Percentiles rank a stretch among this genome's conserved stretches.
Conservation (phyloP, 2,888 invertebrate genomes). For the Dysmachus trigonus region DNA sequence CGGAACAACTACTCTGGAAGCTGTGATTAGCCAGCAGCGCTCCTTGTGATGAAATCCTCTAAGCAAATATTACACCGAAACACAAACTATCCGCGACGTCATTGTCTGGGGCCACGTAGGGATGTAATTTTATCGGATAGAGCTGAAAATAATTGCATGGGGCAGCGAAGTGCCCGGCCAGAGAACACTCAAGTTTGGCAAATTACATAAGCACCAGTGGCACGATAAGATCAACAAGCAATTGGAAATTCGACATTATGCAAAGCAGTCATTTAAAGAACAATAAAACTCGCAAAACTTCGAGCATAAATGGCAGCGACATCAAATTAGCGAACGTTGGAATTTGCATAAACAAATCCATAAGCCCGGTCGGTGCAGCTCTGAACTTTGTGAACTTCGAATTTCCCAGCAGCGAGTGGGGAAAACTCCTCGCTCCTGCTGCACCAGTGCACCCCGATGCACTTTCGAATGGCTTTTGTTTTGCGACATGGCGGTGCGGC, state of each 20-base stretch:
- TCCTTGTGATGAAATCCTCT: background rate
- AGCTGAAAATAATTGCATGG: background rate
- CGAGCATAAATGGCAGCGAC: conserved; percentile 46
- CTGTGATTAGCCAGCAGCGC: background rate
- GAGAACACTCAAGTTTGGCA: conserved; percentile 29
- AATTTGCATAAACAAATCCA: conserved; percentile 48
- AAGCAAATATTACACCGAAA: background rate
- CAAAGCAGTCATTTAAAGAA: conserved; percentile 35
- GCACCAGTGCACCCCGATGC: background rate
- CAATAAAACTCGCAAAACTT: conserved; percentile 31
- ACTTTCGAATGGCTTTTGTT: conserved; percentile 19
- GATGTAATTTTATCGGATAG: background rate
- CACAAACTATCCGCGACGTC: background rate
- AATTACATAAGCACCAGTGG: conserved; percentile 27
- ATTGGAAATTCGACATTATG: conserved; percentile 45
- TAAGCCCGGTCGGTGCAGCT: conserved; percentile 11
- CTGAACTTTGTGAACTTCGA: conserved; percentile 27
- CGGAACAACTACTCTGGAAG: background rate
- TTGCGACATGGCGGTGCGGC: background rate
- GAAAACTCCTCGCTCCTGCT: background rate
- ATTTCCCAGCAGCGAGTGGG: background rate
- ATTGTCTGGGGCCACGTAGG: background rate
- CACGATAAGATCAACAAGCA: conserved; percentile 43
- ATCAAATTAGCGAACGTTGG: conserved; percentile 47
- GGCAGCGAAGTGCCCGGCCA: background rate